phyloP scores from a whole-genome alignment of 2,888 invertebrate species.

The Xestobium rufovillosum region DNA sequence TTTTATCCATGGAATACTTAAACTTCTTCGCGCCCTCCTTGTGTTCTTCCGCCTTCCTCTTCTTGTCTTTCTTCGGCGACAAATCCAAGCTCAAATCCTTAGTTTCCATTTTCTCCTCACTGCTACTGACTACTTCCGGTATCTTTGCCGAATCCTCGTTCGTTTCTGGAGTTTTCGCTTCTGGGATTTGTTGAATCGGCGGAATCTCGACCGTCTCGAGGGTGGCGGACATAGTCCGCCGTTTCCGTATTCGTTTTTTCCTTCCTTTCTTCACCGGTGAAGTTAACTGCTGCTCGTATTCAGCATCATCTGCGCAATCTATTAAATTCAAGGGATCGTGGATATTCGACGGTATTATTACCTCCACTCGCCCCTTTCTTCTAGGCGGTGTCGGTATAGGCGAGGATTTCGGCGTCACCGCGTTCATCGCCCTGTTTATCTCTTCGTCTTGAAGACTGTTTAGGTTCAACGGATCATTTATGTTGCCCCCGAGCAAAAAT shows the following conservation, averaged over 20 bases:
- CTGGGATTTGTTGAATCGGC: constrained; percentile 46
- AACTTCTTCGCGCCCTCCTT: constrained; percentile 53
- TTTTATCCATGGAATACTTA: constrained; percentile 72
- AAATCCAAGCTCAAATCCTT: constrained; percentile 32
- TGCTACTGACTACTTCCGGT: constrained; percentile 36
- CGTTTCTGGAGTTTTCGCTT: constrained; percentile 43
- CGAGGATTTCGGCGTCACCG: constrained; percentile 88
- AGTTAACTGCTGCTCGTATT: constrained; percentile 72
- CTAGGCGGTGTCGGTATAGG: constrained; percentile 79
- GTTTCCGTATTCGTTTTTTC: constrained; percentile 59
- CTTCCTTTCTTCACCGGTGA: constrained; percentile 57
- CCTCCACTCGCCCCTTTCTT: constrained; percentile 75
- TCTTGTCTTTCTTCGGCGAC: constrained; percentile 45
- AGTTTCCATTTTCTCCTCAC: constrained; percentile 23
- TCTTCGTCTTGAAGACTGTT: constrained; percentile 83
- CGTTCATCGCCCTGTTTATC: constrained; percentile 72
- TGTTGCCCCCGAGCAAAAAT: constrained; percentile 90
- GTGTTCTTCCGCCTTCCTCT: constrained; percentile 51
- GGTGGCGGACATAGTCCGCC: constrained; percentile 46
- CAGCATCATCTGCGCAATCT: constrained; percentile 70
- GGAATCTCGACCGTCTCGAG: constrained; percentile 28
- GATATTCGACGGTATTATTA: constrained; percentile 81
- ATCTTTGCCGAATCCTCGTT: constrained; percentile 40
- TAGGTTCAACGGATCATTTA: constrained; percentile 88
- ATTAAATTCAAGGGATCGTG: constrained; percentile 85